Conservation (phyloP, 2,113 vertebrate genomes). For the Trinectes maculatus region DNA sequence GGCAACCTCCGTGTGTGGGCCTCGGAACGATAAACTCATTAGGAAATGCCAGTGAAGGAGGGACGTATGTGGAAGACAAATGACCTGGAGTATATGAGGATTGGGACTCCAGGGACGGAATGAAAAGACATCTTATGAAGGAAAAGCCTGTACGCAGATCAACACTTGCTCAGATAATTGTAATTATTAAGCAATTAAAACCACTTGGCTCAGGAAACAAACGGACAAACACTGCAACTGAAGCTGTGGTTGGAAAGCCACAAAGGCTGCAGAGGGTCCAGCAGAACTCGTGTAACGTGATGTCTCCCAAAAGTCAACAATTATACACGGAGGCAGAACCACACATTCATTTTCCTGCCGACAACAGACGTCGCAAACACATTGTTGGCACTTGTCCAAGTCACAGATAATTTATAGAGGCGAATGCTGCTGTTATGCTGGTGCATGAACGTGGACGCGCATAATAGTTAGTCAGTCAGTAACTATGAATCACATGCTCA, state of each 20-base stretch:
- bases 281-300: conserved; percentile 16
- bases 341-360: conserved; percentile 23
- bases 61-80: conserved; percentile 53
- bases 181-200: conserved; percentile 50
- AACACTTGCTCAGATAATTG: conserved; percentile 27
- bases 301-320: conserved; percentile 17
- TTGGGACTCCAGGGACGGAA: conserved; percentile 51
- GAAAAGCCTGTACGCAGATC: not conserved
- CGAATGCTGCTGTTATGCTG: conserved; percentile 33
- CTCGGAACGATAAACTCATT: conserved; percentile 61
- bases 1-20: conserved; percentile 48
- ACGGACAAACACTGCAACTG: conserved; percentile 9
- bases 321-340: conserved; percentile 2
- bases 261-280: not conserved
- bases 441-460: conserved; percentile 32
- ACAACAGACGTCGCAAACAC: conserved; percentile 32
- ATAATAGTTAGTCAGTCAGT: conserved; percentile 36
- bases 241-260: not conserved
- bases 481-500: conserved; percentile 62
- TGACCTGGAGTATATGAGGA: conserved; percentile 57
- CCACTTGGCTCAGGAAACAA: conserved; percentile 15
- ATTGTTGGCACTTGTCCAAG: conserved; percentile 39
- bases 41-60: conserved; percentile 56
- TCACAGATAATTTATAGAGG: conserved; percentile 35
- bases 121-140: conserved; percentile 17